A percentile compares a stretch with the other conserved stretches of the same genome.
These are phyloP conservation scores for Ochotona curzoniae DNA, from an alignment of 2,113 vertebrate species.

Conservation along the genomic window DNA sequence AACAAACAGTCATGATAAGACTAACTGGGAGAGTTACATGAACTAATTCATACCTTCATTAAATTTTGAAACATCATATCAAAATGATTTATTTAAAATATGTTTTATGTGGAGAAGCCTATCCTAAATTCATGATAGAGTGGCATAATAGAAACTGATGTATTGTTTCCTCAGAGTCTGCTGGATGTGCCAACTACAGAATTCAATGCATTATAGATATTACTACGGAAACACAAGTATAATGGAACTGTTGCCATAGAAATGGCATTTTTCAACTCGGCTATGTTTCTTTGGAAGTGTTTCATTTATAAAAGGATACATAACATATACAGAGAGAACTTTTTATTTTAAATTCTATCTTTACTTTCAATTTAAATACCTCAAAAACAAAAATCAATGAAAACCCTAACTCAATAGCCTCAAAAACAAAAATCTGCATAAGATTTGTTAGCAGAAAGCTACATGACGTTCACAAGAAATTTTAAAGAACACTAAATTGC, in stretches of 20 bases:
- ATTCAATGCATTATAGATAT: background rate
- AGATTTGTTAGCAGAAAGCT: background rate
- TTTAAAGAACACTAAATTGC: background rate
- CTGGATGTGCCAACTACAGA: background rate
- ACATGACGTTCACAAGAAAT: background rate
- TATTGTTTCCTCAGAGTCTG: background rate
- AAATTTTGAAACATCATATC: background rate
- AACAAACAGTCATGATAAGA: background rate
- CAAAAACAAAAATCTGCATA: background rate
- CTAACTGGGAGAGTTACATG: background rate
- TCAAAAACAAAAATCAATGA: background rate
- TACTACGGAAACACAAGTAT: background rate
- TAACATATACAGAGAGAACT: background rate
- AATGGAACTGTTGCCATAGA: background rate
- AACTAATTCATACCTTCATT: background rate
- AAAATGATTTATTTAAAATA: background rate
- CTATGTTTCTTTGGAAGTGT: background rate
- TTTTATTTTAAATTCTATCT: conserved; percentile 35
- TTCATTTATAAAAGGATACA: background rate
- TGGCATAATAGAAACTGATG: background rate
- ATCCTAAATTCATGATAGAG: background rate
- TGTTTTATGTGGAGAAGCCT: background rate
- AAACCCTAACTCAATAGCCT: background rate
- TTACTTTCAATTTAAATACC: background rate
- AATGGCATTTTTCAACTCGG: background rate